Percentiles rank a stretch among this genome's conserved stretches.
Evolutionary conservation across 2,113 vertebrate species (phyloP).

Genomic region (Rynchops niger): DNA sequence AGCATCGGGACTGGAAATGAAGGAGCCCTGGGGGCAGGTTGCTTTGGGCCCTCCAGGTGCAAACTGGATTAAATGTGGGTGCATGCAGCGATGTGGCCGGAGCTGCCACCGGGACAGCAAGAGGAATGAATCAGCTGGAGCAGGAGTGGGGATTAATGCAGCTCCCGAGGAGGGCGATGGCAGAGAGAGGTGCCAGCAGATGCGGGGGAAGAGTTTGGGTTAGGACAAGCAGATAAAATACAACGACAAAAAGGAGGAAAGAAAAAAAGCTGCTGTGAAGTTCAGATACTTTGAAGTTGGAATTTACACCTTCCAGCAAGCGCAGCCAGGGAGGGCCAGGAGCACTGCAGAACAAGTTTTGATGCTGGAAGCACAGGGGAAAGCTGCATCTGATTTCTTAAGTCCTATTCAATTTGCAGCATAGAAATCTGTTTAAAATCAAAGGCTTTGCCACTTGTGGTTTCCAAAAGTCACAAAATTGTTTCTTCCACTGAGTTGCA

Average conservation of each 20-base stretch:
- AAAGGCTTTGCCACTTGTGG: neutral
- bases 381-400: neutral
- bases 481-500: neutral
- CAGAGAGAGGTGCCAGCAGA: neutral
- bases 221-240: neutral
- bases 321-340: rapidly evolving
- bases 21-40: neutral
- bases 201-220: neutral
- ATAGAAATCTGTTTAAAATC: neutral
- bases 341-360: neutral
- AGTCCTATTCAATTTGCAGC: neutral
- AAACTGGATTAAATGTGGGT: neutral
- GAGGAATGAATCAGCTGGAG: neutral
- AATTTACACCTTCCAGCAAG: neutral
- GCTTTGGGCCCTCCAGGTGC: neutral
- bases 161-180: neutral
- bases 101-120: rapidly evolving
- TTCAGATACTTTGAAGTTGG: neutral
- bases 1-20: neutral
- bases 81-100: rapidly evolving
- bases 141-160: neutral
- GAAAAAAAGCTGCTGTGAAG: neutral
- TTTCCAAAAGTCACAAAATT: neutral
- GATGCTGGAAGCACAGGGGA: neutral
- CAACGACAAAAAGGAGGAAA: neutral